Conservation (phyloP, 2,797 vertebrate genomes). For the Delichon dasypus region DNA sequence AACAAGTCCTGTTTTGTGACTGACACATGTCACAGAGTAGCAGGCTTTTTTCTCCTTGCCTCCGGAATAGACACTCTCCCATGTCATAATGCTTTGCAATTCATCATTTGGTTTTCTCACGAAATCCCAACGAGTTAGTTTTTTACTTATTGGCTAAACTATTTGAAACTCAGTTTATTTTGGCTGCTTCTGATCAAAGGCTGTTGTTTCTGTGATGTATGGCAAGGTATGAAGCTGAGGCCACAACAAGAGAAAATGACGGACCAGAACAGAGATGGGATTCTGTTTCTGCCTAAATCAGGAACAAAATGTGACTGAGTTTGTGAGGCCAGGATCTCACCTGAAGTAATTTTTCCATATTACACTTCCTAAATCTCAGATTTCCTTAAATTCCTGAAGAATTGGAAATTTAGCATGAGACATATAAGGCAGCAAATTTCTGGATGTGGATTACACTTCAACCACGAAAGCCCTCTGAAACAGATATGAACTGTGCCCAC, state of each 20-base stretch:
- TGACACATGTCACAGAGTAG: not conserved
- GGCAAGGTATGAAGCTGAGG: not conserved
- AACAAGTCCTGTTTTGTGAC: not conserved
- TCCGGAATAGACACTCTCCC: not conserved
- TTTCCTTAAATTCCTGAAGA: not conserved
- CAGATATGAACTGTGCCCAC: not conserved
- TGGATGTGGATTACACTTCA: not conserved
- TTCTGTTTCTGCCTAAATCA: not conserved
- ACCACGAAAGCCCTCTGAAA: not conserved
- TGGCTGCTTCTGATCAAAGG: not conserved
- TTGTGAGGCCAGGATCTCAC: not conserved
- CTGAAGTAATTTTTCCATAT: accelerated
- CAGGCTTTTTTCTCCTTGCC: not conserved
- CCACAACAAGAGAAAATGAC: not conserved
- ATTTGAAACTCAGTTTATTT: not conserved
- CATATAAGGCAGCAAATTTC: not conserved
- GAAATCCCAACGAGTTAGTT: not conserved
- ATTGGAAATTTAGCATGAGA: not conserved
- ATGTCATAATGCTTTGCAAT: not conserved
- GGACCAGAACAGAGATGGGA: not conserved
- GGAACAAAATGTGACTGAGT: not conserved
- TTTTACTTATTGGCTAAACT: not conserved
- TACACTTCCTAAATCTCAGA: not conserved
- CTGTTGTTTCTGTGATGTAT: not conserved
- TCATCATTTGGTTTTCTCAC: not conserved